Evolutionary conservation across 2,113 vertebrate genomes (phyloP), one percentile per base, ranked within the genome.

Genomic region (Petromus typicus): DNA sequence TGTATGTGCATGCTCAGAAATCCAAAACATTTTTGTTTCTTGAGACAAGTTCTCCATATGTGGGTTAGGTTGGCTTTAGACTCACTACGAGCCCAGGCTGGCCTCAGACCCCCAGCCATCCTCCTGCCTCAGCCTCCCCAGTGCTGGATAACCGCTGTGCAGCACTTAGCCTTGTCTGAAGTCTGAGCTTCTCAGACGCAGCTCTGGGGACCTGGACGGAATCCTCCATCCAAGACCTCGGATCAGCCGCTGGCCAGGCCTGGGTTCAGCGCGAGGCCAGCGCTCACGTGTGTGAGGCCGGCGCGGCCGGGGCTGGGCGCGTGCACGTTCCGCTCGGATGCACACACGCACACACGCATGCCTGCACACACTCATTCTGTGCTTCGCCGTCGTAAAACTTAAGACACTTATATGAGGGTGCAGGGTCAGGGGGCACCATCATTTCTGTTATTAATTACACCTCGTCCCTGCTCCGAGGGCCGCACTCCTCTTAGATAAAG

Each of bases 391-490:
- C 98, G 98, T 98, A 98, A 98, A 98, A 98, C 89, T 80, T 82
- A 97, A 98, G 98, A 98, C 98, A 98, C 96, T 98, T 98, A 97
- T 95, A 96, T 79, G 97, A 95, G 97, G 98, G 98, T 98, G 98
- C 98, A 96, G 97, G 98, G 98, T 98, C 97, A 95, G 97, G 57
- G 91, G 91, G 71, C 97, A 73, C 96, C 95, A 93, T 98, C 96
- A 98, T 98, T 98, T 98, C 98, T 98, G 98, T 98, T 98, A 98
- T 98, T 98, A 98, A 98, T 98, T 98, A 98, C 66, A 0, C 80
- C 48, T 98, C 97, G 97, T 98, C 97, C 97, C 0, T 82, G 96
- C 95, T 96, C 97, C 97, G 94, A 96, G 96, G 73, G 94, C 97
- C 96, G 93, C 86, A 2, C 95, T 98, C 93, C 8, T 88, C 98